Percentiles rank a stretch among this genome's conserved stretches.
phyloP scores from a whole-genome alignment of 2,797 vertebrate species.

The Sebastes nivosus region DNA sequence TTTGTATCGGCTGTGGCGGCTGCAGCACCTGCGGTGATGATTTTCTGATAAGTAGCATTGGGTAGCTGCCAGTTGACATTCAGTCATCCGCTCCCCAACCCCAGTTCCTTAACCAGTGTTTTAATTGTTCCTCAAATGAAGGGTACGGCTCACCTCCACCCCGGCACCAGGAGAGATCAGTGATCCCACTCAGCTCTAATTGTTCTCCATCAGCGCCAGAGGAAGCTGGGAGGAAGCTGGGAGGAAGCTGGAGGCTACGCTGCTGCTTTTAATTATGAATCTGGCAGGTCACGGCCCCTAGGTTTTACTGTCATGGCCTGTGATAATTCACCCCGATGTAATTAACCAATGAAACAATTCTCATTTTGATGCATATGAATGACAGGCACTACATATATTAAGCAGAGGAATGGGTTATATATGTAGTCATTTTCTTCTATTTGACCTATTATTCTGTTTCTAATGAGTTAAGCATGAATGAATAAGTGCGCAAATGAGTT shows the following conservation, averaged over 20 bases:
- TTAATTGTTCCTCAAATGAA: slow-evolving; percentile 67
- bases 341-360: slow-evolving; percentile 20
- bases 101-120: slow-evolving; percentile 48
- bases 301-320: slow-evolving; percentile 10
- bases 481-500: neutral
- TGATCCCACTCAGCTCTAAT: slow-evolving; percentile 72
- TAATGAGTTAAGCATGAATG: neutral
- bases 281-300: slow-evolving; percentile 23
- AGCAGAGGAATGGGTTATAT: neutral
- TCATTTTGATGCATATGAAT: slow-evolving; percentile 12
- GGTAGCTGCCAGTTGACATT: slow-evolving; percentile 46
- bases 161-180: slow-evolving; percentile 52
- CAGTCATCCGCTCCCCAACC: slow-evolving; percentile 6
- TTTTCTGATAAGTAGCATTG: slow-evolving; percentile 44
- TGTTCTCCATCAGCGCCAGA: slow-evolving; percentile 53
- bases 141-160: slow-evolving; percentile 57
- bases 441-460: neutral
- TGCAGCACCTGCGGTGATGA: slow-evolving; percentile 22
- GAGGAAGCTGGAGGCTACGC: slow-evolving; percentile 16
- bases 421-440: neutral
- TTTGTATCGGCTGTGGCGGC: neutral
- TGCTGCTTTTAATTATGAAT: slow-evolving; percentile 42
- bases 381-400: neutral
- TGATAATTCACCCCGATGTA: slow-evolving; percentile 14
- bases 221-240: slow-evolving; percentile 3